Conservation (phyloP, 2,888 invertebrate genomes). For the Eledona agricola region DNA sequence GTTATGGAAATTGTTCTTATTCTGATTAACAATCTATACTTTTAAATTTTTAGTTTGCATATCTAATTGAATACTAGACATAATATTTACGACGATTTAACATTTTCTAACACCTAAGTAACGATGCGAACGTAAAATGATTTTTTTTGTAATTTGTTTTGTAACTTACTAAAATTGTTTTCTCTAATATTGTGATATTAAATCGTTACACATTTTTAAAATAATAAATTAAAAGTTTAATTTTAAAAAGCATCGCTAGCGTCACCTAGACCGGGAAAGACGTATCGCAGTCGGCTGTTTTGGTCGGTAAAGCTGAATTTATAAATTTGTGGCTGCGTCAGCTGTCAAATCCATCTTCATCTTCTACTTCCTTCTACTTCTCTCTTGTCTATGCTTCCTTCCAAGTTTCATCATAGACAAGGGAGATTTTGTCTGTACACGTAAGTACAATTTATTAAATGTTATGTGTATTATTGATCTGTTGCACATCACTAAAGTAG, state of each 20-base stretch:
- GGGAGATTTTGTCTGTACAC: no score
- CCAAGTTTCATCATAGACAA: no score
- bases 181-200: no score
- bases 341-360: conserved; percentile 3
- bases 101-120: conserved; percentile 2
- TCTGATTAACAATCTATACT: conserved; percentile 2
- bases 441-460: no score
- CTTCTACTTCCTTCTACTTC: no score
- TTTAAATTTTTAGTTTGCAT: conserved; percentile 2
- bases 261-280: conserved; percentile 3
- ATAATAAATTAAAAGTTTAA: conserved; percentile 1
- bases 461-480: no score
- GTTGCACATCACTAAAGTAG: no score
- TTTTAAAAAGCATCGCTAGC: conserved; percentile 1
- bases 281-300: neutral
- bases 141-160: conserved; percentile 2
- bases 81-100: conserved; percentile 1
- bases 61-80: conserved; percentile 4
- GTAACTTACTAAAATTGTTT: conserved; percentile 2
- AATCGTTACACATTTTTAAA: neutral
- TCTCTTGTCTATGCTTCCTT: no score
- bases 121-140: conserved; percentile 3
- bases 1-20: conserved; percentile 5
- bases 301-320: conserved; percentile 5
- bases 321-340: no score